phyloP scores from a whole-genome alignment of 2,113 vertebrate species.

The Malurus elegans region DNA sequence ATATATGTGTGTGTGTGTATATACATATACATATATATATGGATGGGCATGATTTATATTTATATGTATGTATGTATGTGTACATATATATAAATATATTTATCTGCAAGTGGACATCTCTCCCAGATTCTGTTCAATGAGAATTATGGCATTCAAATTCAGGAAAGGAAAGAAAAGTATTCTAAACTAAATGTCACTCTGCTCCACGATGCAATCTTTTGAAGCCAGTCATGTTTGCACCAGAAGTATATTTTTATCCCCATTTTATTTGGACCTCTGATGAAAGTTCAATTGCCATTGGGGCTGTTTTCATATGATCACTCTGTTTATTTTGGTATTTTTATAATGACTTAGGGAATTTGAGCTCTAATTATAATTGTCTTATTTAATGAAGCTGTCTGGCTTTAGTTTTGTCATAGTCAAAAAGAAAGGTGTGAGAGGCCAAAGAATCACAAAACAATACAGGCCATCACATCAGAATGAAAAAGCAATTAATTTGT shows the following conservation, averaged over 20 bases:
- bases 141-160: not conserved
- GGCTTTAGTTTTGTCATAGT: not conserved
- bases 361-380: not conserved
- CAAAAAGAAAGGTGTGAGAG: not conserved
- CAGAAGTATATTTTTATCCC: not conserved
- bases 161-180: not conserved
- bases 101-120: not conserved
- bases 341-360: not conserved
- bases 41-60: too few relatives aligned
- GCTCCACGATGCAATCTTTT: not conserved
- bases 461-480: not conserved
- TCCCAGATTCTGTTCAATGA: not conserved
- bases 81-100: not conserved
- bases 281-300: not conserved
- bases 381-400: not conserved
- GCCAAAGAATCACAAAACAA: not conserved
- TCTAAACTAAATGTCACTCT: not conserved
- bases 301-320: not conserved
- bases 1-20: fast-evolving
- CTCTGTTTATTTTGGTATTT: not conserved
- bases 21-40: not conserved
- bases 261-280: not conserved
- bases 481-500: not conserved
- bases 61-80: not conserved
- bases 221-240: not conserved